Base-by-base conservation (phyloP, 2,888 invertebrate species). In the Apocheima hispidaria region DNA sequence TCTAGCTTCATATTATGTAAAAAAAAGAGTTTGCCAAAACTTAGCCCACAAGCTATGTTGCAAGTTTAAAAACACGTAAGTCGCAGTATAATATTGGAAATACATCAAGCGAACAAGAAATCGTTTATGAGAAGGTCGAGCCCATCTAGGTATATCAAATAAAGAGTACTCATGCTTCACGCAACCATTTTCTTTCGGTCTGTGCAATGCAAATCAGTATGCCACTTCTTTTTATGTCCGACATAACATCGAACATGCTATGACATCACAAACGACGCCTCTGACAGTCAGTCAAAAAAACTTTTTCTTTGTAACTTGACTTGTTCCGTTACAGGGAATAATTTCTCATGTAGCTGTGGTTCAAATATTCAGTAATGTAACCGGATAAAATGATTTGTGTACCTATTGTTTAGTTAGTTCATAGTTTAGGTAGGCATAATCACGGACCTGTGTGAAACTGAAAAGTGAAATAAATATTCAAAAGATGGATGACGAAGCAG, bases 271-370 rank as follows among this genome's bases (percentile, higher is more conserved):
- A 70, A 76, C 72, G 77, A 73, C 67, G 68, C 67, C 71, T 75
- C 73, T 73, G 71, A 76, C 74, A 71, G 78, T 80, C 86, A 84
- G 86, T 82, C 82, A 83, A 86, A 83, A 81, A 83, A 81, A 77
- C 73, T 80, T 81, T 79, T 77, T 79, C 79, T 69, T 64, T 73
- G 73, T 69, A 71, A 74, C 68, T 73, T 66, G 78, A 81, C 81
- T 79, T 81, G 80, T 75, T 68, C 58, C 55, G 41, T 56, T 71
- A 55, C 61, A 69, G 74, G 74, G 68, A 73, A 69, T 4, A 23
- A 14, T 28, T 2, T 10, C 26, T n/a, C 20, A 9, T n/a, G 30
- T 20, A 12, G n/a, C 12, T 18, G 28, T 2, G 30, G 9, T 10
- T 9, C 14, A 14, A 1, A 5, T 14, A 16, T 44, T 20, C 26